Evolutionary conservation across 2,888 invertebrate genomes (phyloP).

Genomic region (Drosophila stalkeri): DNA sequence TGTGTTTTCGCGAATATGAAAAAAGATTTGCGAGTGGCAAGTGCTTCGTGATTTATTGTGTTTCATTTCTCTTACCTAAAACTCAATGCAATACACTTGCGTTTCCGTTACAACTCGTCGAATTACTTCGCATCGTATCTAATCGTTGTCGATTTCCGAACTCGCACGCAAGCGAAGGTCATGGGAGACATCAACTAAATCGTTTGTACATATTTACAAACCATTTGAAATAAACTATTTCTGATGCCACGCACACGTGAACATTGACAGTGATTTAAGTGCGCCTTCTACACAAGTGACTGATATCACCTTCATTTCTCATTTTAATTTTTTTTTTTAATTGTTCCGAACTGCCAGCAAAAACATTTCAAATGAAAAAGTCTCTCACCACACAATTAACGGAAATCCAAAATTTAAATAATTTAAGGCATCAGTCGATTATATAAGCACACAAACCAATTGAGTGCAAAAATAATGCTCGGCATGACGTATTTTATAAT

Average conservation of each 20-base stretch:
- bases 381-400: constrained; percentile 66
- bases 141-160: constrained; percentile 51
- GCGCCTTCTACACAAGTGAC: constrained; percentile 18
- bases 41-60: constrained; percentile 17
- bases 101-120: constrained; percentile 47
- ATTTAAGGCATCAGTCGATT: constrained; percentile 52
- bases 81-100: constrained; percentile 6
- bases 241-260: constrained; percentile 60
- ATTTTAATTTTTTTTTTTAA: constrained; percentile 6
- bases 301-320: constrained; percentile 10
- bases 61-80: constrained; percentile 9
- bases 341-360: constrained; percentile 31
- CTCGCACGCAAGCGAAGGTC: constrained; percentile 58
- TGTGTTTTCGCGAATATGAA: constrained; percentile 14
- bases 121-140: constrained; percentile 4
- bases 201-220: constrained; percentile 5
- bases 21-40: constrained; percentile 14
- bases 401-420: constrained; percentile 70
- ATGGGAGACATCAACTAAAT: constrained; percentile 43
- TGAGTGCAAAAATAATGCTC: constrained; percentile 22
- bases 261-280: constrained; percentile 68
- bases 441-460: constrained; percentile 51
- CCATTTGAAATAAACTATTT: constrained; percentile 47
- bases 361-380: constrained; percentile 30
- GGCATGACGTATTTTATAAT: constrained; percentile 40